Conservation (phyloP, 2,888 invertebrate species). For the Steinernema carpocapsae region DNA sequence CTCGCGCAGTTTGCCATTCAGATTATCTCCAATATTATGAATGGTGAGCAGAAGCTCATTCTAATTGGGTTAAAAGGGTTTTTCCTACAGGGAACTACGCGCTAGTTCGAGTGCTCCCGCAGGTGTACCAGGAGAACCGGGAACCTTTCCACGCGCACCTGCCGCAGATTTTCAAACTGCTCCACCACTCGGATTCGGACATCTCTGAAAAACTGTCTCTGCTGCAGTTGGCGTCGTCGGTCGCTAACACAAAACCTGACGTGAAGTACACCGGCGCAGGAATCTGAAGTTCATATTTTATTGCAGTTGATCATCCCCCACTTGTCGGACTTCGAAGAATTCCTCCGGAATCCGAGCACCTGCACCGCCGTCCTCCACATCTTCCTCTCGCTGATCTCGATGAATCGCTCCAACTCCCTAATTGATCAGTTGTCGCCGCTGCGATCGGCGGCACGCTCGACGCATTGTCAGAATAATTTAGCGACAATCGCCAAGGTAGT, state of each 20-base stretch:
- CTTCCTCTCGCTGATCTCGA: conserved; percentile 74
- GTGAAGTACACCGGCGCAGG: conserved; percentile 71
- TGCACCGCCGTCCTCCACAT: conserved; percentile 78
- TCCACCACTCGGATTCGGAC: conserved; percentile 75
- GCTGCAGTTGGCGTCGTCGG: conserved; percentile 81
- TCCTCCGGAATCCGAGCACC: conserved; percentile 76
- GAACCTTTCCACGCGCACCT: conserved; percentile 85
- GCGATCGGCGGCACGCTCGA: conserved; percentile 42
- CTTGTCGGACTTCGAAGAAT: conserved; percentile 82
- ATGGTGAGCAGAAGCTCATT: conserved; percentile 73
- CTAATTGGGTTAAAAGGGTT: conserved; percentile 56
- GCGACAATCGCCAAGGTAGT: conserved; percentile 67
- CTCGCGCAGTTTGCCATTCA: conserved; percentile 85
- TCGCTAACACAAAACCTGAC: conserved; percentile 81
- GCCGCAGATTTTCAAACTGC: conserved; percentile 77
- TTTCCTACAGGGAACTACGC: conserved; percentile 80
- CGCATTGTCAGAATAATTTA: conserved; percentile 43
- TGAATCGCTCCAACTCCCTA: conserved; percentile 41
- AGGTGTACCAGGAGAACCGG: conserved; percentile 85
- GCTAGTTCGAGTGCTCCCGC: conserved; percentile 84
- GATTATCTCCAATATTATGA: conserved; percentile 87
- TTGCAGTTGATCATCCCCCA: conserved; percentile 80
- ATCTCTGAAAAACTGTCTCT: conserved; percentile 84
- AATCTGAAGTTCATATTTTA: conserved; percentile 38
- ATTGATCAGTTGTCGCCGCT: conserved; percentile 47